phyloP scores from a whole-genome alignment of 2,113 vertebrate genomes.

The Aspidoscelis tigris region DNA sequence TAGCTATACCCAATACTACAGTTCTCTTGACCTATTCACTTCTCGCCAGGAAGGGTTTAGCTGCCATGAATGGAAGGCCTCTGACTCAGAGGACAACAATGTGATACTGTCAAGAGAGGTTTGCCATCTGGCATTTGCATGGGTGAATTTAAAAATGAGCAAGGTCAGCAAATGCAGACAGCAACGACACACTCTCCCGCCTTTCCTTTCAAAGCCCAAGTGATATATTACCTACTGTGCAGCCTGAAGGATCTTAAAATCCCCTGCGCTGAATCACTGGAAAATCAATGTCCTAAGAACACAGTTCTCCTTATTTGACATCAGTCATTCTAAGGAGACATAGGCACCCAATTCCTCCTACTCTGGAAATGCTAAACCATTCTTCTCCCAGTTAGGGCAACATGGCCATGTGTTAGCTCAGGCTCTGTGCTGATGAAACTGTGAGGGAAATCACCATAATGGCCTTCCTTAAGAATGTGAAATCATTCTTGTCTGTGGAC shows the following conservation, averaged over 20 bases:
- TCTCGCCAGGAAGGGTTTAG: background rate
- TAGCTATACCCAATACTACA: background rate
- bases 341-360: background rate
- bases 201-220: background rate
- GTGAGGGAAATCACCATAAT: background rate
- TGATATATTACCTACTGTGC: background rate
- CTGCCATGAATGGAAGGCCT: slow-evolving; percentile 7
- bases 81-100: background rate
- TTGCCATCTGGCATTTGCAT: background rate
- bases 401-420: background rate
- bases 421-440: background rate
- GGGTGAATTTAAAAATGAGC: background rate
- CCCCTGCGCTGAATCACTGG: slow-evolving; percentile 4
- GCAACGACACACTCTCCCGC: background rate
- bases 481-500: background rate
- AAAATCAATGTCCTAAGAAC: slow-evolving; percentile 5
- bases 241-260: slow-evolving; percentile 7
- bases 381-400: background rate
- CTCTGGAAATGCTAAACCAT: background rate
- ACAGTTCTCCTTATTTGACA: background rate
- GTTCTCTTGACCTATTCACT: background rate
- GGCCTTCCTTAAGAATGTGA: background rate
- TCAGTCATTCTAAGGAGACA: background rate
- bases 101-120: background rate
- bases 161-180: background rate